These are phyloP conservation scores for Pipa parva DNA, from an alignment of 2,113 vertebrate genomes.

Conservation along the genomic window DNA sequence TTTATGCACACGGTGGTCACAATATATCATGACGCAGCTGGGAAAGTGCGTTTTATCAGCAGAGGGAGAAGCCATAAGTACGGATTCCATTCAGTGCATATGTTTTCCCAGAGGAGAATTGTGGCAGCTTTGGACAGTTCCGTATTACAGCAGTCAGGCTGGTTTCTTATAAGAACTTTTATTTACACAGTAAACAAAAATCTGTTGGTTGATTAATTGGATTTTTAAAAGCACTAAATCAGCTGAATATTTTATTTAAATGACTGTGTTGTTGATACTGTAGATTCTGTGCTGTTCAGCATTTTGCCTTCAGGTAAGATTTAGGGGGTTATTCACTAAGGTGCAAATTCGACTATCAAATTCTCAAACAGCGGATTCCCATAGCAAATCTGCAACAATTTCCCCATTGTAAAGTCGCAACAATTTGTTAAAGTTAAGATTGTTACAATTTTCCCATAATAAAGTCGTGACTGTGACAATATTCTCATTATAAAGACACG, in stretches of 20 bases:
- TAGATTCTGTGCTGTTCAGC: background rate
- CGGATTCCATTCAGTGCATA: background rate
- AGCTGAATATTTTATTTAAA: background rate
- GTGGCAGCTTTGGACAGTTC: background rate
- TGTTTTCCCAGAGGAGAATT: background rate
- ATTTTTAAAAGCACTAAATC: background rate
- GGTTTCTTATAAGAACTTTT: background rate
- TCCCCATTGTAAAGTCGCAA: too few relatives aligned
- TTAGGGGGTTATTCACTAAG: too few relatives aligned
- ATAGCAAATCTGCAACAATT: too few relatives aligned
- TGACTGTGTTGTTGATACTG: background rate
- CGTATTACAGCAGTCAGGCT: background rate
- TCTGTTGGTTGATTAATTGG: background rate
- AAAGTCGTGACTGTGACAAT: too few relatives aligned
- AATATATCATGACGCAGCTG: background rate
- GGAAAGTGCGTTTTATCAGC: background rate
- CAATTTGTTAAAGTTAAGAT: too few relatives aligned
- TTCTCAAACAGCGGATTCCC: too few relatives aligned
- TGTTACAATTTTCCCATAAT: too few relatives aligned
- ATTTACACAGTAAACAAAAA: conserved; percentile 2
- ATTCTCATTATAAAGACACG: too few relatives aligned
- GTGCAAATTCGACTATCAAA: too few relatives aligned
- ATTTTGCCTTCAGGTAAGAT: background rate
- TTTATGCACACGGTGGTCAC: background rate
- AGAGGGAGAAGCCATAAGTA: background rate